These are phyloP conservation scores for Portunus trituberculatus DNA, from an alignment of 1,140 invertebrate species.

Conservation along the genomic window DNA sequence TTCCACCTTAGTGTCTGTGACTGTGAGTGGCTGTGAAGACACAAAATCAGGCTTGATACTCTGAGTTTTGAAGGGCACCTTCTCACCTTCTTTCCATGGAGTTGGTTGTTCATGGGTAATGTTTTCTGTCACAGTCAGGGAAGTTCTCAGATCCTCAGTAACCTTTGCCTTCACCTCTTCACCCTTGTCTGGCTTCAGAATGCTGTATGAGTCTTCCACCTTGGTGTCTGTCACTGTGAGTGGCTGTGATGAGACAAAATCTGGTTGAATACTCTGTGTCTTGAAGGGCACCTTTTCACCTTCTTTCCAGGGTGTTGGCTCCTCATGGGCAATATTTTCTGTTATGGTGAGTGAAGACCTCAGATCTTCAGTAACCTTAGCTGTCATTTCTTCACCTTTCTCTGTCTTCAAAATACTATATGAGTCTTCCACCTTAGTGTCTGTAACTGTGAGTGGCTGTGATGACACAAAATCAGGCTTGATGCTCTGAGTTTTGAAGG, in stretches of 20 bases:
- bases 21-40: constrained; percentile 32
- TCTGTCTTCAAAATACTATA: constrained; percentile 49
- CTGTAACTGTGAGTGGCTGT: constrained; percentile 48
- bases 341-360: constrained; percentile 54
- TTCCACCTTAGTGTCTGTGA: constrained; percentile 64
- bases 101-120: constrained; percentile 59
- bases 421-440: constrained; percentile 58
- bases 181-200: constrained; percentile 39
- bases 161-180: constrained; percentile 50
- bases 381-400: constrained; percentile 38
- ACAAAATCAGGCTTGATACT: constrained; percentile 57
- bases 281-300: constrained; percentile 61
- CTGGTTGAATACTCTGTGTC: constrained; percentile 55
- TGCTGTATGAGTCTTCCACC: constrained; percentile 47
- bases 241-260: constrained; percentile 45
- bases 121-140: constrained; percentile 68
- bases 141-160: constrained; percentile 63
- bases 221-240: constrained; percentile 56
- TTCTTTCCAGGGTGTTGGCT: constrained; percentile 40
- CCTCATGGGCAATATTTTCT: constrained; percentile 58
- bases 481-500: constrained; percentile 56
- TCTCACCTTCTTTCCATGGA: constrained; percentile 53
- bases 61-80: constrained; percentile 56
- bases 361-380: constrained; percentile 46
- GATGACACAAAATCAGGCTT: constrained; percentile 50